Evolutionary conservation across 2,888 invertebrate genomes (phyloP), one percentile per base, ranked within the genome.

Genomic region (Eumacrocentrus americanus): DNA sequence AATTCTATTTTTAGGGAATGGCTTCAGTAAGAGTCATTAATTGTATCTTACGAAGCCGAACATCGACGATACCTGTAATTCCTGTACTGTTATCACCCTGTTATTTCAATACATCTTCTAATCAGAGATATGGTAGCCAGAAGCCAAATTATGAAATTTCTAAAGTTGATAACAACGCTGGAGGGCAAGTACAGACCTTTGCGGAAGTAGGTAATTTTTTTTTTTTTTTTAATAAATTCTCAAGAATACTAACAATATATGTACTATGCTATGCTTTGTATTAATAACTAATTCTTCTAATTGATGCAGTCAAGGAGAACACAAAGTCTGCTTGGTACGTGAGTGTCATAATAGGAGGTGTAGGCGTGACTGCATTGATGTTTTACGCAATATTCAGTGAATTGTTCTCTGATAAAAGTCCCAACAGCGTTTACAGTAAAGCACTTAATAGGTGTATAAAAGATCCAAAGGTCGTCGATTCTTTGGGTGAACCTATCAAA

Each of bases 401-500:
- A 81, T 81, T 97, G 20, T 94, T 96, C 81, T 95, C 95, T 1
- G 88, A 89, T 63, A 90, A 90, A 68, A 95, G 95, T 79, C 89
- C 94, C 0, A 93, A 91, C 80, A 91, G 88, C 71, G 87, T 95
- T 60, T 96, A 94, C 77, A 87, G 89, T 14, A 86, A 87, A 70
- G 92, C 95, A 1, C 83, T 92, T 16, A 88, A 91, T 61, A 84
- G 86, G 70, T 93, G 94, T 72, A 86, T 88, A 68, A 85, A 89
- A 71, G 90, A 95, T 82, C 83, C 88, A 3, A 84, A 89, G 73
- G 86, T 96, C 1, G 86, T 88, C 72, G 92, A 94, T 81, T 86
- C 89, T n/a, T 82, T 96, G 56, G 97, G 97, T n/a, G 84, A 88
- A 62, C 95, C 95, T 4, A 91, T 97, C 29, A 94, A 91, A 79